A percentile compares a stretch with the other conserved stretches of the same genome.
These are phyloP conservation scores for Silurus meridionalis DNA, from an alignment of 2,113 vertebrate species.

Conservation along the genomic window DNA sequence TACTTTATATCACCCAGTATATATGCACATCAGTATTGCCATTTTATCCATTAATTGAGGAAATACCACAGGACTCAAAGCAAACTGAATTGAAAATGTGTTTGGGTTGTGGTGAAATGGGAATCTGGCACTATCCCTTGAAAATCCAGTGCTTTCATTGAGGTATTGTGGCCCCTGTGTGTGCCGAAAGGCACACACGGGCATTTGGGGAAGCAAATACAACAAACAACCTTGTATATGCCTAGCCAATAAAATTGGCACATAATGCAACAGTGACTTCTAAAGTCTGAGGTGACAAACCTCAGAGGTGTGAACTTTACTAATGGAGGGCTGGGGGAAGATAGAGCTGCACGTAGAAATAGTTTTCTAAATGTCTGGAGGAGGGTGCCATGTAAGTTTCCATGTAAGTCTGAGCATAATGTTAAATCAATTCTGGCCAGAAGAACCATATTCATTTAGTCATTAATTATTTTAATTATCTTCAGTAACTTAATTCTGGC, in stretches of 20 bases:
- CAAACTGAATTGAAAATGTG: not conserved
- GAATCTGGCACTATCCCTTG: not conserved
- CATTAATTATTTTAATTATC: not conserved
- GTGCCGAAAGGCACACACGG: not conserved
- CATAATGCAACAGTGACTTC: not conserved
- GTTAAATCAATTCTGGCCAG: not conserved
- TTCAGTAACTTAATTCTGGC: not conserved
- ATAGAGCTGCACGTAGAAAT: not conserved
- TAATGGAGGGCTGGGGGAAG: not conserved
- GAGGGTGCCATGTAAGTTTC: not conserved
- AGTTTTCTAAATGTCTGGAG: not conserved
- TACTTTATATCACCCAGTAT: not conserved
- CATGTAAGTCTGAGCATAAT: not conserved
- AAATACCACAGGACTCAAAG: not conserved
- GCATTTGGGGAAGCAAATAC: not conserved
- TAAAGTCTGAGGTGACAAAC: not conserved
- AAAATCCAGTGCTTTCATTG: not conserved
- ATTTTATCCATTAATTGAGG: not conserved
- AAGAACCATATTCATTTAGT: not conserved
- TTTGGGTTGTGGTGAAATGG: not conserved
- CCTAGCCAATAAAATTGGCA: not conserved
- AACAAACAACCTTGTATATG: conserved; percentile 6
- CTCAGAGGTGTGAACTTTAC: not conserved
- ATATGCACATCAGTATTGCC: not conserved
- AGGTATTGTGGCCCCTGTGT: no score